These are phyloP conservation scores for Todiramphus chloris DNA, from an alignment of 2,113 vertebrate species.

Conservation along the genomic window DNA sequence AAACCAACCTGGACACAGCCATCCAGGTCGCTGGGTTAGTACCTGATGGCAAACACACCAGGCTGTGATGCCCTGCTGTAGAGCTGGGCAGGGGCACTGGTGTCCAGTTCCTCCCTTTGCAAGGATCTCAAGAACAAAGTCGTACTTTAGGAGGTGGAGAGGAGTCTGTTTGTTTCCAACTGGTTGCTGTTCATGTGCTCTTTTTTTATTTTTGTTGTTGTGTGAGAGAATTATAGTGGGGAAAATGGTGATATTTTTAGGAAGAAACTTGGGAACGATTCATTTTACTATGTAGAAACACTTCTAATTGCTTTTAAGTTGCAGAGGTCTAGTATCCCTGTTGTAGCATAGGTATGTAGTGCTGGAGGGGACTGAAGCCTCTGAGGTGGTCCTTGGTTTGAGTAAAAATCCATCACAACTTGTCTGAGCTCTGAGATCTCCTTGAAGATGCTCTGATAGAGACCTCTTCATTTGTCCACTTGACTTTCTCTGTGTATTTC, in stretches of 20 bases:
- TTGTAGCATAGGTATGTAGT: neutral
- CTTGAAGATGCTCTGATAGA: neutral
- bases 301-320: neutral
- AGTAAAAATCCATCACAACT: neutral
- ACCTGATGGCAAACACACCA: accelerated
- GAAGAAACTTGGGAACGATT: neutral
- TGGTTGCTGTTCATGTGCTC: neutral
- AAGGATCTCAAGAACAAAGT: neutral
- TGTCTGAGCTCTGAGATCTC: neutral
- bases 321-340: neutral
- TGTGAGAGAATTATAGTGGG: neutral
- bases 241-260: neutral
- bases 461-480: accelerated
- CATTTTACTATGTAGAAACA: neutral
- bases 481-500: accelerated
- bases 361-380: neutral
- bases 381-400: neutral
- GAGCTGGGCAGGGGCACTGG: accelerated
- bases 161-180: too few relatives aligned
- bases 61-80: neutral
- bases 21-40: accelerated
- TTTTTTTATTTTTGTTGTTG: neutral
- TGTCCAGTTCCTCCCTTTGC: neutral
- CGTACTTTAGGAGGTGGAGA: neutral
- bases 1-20: accelerated